These are phyloP conservation scores for Eremobia ochroleuca DNA, from an alignment of 2,888 invertebrate species.

Conservation along the genomic window DNA sequence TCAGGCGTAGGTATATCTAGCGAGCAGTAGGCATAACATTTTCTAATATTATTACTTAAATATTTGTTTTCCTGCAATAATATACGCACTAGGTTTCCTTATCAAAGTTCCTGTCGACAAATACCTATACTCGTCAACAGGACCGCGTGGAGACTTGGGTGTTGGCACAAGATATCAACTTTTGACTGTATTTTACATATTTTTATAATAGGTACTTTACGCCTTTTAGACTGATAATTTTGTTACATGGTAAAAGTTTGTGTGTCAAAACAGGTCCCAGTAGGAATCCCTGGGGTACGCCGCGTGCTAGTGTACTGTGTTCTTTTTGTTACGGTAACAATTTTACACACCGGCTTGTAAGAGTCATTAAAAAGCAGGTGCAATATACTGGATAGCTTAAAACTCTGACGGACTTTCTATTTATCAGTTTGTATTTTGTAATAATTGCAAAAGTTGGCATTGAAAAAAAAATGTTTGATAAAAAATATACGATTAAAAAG, in stretches of 20 bases:
- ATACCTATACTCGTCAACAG: conserved; percentile 58
- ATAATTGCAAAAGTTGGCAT: not conserved
- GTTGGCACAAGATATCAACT: conserved; percentile 50
- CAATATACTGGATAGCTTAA: not conserved
- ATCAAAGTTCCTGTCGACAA: conserved; percentile 64
- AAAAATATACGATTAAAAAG: not conserved
- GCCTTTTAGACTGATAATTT: not conserved
- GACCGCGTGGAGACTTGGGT: conserved; percentile 43
- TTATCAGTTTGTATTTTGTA: not conserved
- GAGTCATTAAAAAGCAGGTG: not conserved
- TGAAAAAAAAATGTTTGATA: not conserved
- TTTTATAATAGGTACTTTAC: not conserved
- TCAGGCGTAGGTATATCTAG: conserved; percentile 38
- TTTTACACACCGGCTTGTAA: not conserved
- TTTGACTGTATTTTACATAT: not conserved
- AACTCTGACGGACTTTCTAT: no score
- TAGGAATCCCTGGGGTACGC: conserved; percentile 1
- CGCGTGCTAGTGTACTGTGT: not conserved
- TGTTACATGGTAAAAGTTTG: not conserved
- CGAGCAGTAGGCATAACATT: conserved; percentile 46
- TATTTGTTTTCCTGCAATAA: conserved; percentile 57
- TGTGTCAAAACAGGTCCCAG: not conserved
- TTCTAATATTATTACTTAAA: conserved; percentile 57
- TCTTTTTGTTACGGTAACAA: not conserved
- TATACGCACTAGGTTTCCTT: conserved; percentile 62